Conservation (phyloP, 2,888 invertebrate genomes). For the Chloroclystis v-ata region DNA sequence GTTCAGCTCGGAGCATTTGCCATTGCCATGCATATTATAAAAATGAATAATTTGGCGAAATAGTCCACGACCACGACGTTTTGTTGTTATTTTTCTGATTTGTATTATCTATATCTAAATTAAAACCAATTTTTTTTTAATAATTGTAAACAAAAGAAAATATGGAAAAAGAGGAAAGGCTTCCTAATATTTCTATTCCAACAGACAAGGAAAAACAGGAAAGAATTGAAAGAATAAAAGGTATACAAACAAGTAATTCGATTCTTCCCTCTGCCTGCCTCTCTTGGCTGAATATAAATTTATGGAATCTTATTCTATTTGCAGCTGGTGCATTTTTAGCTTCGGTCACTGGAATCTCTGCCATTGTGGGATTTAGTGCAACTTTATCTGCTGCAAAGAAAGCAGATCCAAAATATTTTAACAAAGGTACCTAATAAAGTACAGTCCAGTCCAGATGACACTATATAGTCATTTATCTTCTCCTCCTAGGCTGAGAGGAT, state of each 20-base stretch:
- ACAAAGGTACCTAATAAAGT: constrained; percentile 74
- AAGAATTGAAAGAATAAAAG: constrained; percentile 65
- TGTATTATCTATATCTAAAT: too few relatives aligned
- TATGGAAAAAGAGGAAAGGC: constrained; percentile 48
- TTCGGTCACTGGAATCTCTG: constrained; percentile 86
- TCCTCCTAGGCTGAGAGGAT: too few relatives aligned
- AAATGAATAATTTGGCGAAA: too few relatives aligned
- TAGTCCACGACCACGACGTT: too few relatives aligned
- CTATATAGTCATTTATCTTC: too few relatives aligned
- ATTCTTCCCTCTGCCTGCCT: too few relatives aligned
- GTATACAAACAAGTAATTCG: constrained; percentile 29
- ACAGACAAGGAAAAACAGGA: constrained; percentile 50
- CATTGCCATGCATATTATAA: too few relatives aligned
- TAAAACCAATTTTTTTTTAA: too few relatives aligned
- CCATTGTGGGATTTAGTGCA: constrained; percentile 88
- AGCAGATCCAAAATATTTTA: constrained; percentile 87
- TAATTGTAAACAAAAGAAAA: too few relatives aligned
- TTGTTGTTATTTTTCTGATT: too few relatives aligned
- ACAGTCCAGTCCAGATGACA: neutral
- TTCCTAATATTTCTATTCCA: constrained; percentile 21
- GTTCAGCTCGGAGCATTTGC: too few relatives aligned
- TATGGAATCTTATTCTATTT: constrained; percentile 28
- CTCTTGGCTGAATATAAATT: neutral
- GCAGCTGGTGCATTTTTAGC: constrained; percentile 84
- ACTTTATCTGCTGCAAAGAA: constrained; percentile 88